Evolutionary conservation across 1,140 invertebrate species (phyloP).

Genomic region (Popillia japonica): DNA sequence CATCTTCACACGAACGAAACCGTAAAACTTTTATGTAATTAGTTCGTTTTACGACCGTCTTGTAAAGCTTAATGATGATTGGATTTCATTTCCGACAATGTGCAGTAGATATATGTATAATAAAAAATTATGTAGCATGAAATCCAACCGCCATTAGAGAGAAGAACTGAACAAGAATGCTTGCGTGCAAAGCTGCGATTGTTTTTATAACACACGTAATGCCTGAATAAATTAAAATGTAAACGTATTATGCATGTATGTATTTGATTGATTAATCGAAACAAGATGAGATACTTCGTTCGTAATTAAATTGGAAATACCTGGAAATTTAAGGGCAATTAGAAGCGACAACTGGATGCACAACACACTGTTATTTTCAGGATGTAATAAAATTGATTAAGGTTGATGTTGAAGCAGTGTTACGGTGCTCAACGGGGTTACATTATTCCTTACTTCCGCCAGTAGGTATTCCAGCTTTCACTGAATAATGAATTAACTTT

Average conservation of each 20-base stretch:
- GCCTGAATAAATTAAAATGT: not conserved
- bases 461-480: not conserved
- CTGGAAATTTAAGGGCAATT: not conserved
- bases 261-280: not conserved
- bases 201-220: not conserved
- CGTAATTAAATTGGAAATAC: not conserved
- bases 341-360: not conserved
- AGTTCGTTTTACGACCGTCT: not conserved
- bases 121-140: conserved; percentile 21
- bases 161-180: not conserved
- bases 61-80: conserved; percentile 33
- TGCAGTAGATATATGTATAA: not conserved
- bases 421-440: not conserved
- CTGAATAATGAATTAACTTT: conserved; percentile 28
- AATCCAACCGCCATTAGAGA: not conserved
- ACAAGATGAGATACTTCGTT: not conserved
- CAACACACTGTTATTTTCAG: not conserved
- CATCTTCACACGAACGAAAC: conserved; percentile 15
- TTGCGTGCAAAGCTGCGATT: not conserved
- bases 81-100: conserved; percentile 24
- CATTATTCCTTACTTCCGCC: conserved; percentile 16
- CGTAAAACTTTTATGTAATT: conserved; percentile 26
- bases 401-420: not conserved
- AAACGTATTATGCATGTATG: not conserved
- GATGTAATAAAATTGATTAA: conserved; percentile 4